phyloP scores from a whole-genome alignment of 2,797 vertebrate species.

The Epinephelus coioides region DNA sequence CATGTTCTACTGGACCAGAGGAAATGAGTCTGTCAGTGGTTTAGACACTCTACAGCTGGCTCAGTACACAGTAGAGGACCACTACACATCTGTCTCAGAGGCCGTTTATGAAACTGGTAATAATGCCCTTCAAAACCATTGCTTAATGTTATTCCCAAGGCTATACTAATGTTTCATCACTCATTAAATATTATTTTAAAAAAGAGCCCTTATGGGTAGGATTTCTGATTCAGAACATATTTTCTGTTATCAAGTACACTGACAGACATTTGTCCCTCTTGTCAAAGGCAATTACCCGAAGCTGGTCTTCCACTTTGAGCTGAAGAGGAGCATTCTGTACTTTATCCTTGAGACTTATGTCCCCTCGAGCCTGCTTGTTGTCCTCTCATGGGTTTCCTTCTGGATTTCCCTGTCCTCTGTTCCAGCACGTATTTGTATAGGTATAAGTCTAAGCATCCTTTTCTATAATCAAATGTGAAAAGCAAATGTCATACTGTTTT shows the following conservation, averaged over 20 bases:
- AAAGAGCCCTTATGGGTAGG: neutral
- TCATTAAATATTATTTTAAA: neutral
- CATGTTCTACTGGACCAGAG: conserved; percentile 94
- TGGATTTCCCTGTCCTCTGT: conserved; percentile 96
- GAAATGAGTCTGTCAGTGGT: conserved; percentile 93
- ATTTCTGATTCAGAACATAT: neutral
- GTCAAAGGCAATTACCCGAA: conserved; percentile 89
- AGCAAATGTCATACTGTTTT: neutral
- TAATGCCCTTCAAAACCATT: neutral
- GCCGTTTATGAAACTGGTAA: conserved; percentile 94
- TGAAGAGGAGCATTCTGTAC: conserved; percentile 94
- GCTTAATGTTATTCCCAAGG: neutral
- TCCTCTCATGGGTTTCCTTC: conserved; percentile 95
- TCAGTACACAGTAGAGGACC: conserved; percentile 93
- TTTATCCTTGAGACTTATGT: conserved; percentile 95
- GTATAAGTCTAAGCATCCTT: conserved; percentile 66
- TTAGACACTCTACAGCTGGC: conserved; percentile 91
- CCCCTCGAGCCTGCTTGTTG: conserved; percentile 92
- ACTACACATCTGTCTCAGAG: conserved; percentile 93
- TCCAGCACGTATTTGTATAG: conserved; percentile 93
- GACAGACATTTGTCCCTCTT: conserved; percentile 8
- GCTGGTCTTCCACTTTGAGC: conserved; percentile 93
- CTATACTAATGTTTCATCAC: neutral
- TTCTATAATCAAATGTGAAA: neutral
- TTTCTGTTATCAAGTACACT: conserved; percentile 1